These are phyloP conservation scores for Sepioteuthis lessoniana DNA, from an alignment of 2,888 invertebrate species.

Conservation along the genomic window DNA sequence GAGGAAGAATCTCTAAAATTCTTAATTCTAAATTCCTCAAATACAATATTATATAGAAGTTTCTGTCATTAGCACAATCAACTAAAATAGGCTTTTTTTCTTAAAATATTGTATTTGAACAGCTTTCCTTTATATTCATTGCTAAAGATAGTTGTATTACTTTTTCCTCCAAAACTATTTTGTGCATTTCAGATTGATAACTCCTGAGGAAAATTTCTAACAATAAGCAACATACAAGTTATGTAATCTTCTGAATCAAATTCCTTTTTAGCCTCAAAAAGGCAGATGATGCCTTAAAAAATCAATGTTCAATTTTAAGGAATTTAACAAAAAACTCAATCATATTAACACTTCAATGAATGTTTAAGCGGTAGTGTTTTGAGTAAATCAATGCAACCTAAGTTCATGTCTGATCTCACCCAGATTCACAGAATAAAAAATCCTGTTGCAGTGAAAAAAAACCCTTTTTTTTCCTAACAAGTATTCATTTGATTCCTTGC, in stretches of 20 bases:
- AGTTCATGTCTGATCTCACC: neutral
- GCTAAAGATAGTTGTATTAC: too few relatives aligned
- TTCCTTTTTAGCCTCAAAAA: neutral
- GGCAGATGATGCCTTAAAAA: neutral
- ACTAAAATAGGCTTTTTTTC: neutral
- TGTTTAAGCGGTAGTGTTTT: neutral
- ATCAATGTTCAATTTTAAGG: slow-evolving; percentile 21
- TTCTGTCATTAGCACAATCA: neutral
- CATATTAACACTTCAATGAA: neutral
- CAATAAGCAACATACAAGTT: neutral
- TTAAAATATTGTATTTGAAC: neutral
- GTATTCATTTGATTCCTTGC: neutral
- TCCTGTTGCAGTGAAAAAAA: neutral
- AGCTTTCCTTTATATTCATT: neutral
- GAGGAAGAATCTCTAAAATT: too few relatives aligned
- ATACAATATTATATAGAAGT: too few relatives aligned
- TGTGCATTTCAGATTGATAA: neutral
- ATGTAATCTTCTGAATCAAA: neutral
- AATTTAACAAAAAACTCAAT: neutral
- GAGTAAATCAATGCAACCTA: neutral
- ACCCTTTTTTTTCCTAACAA: neutral
- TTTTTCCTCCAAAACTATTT: neutral
- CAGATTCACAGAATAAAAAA: neutral
- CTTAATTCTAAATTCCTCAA: too few relatives aligned
- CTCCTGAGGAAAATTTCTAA: neutral